Evolutionary conservation across 1,140 invertebrate genomes (phyloP), one percentile per base, ranked within the genome.

Genomic region (Metaphire vulgaris): DNA sequence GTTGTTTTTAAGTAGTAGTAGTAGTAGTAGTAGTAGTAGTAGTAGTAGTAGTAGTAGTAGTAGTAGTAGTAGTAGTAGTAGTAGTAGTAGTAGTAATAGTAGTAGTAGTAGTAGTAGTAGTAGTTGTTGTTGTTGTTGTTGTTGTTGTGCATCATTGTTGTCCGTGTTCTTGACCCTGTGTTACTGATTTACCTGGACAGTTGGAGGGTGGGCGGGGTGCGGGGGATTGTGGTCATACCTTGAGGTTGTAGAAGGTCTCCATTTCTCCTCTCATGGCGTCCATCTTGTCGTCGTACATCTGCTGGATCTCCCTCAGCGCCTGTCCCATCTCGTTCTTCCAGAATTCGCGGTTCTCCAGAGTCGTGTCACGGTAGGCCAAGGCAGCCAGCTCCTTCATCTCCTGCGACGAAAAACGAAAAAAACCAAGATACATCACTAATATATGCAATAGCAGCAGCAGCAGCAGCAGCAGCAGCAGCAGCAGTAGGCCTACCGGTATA

Each of bases 231-330:
- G 41, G 21, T 41, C 15, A 73, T 41, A 75, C 74, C 66, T 78
- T 78, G 16, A 72, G 28, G 33, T 67, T 56, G 29, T 78, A 78
- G 30, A 33, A 68, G 31, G 66, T 29, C n/a, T 77, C 77, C 33
- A 78, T 2, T 15, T 85, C 85, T 68, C 81, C 81, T 29, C 80
- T 81, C 33, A 86, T 80, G 56, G 83, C 81, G 34, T 81, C 30
- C 30, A 75, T 34, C 16, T 68, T 30, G 1, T 75, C 67, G 1
- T 75, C 65, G 30, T 69, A 69, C 2, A 68, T 26, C 1, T 33
- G 26, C 41, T 69, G 64, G 29, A 75, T 75, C 26, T 75, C 74
- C 15, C 33, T 69, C 26, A 75, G 30, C 21, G n/a, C 64, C 30
- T 69, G 28, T 1, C 30, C 64, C 64, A 75, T 32, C 32, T 75